Conservation (phyloP, 1,140 invertebrate genomes). For the Ditylenchus dipsaci region DNA sequence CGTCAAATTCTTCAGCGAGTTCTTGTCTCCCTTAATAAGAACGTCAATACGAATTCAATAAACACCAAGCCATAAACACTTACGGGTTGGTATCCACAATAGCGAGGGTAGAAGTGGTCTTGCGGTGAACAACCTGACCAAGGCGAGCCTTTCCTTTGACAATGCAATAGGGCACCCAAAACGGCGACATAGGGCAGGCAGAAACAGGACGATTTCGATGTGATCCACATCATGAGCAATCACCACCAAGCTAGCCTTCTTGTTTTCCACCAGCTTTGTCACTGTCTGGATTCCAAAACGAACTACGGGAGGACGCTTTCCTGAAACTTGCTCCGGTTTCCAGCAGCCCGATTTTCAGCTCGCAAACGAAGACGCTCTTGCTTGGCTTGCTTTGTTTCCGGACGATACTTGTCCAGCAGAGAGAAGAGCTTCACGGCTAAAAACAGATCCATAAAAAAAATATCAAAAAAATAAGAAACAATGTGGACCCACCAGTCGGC, state of each 20-base stretch:
- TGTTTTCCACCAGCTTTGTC: conserved; percentile 90
- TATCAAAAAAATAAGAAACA: background rate
- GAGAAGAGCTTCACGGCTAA: conserved; percentile 88
- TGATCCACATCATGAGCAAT: conserved; percentile 99
- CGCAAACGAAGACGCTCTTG: conserved; percentile 78
- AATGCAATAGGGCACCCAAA: conserved; percentile 99
- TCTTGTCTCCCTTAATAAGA: conserved; percentile 69
- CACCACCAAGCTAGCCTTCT: conserved; percentile 93
- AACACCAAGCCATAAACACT: conserved; percentile 47
- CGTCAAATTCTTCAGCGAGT: conserved; percentile 79
- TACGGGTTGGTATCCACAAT: conserved; percentile 71
- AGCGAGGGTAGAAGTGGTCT: conserved; percentile 81
- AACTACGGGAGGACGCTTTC: conserved; percentile 81
- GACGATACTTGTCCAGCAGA: conserved; percentile 91
- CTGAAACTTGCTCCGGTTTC: conserved; percentile 70
- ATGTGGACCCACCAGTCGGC: conserved; percentile 72
- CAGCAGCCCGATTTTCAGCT: conserved; percentile 79
- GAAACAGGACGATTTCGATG: conserved; percentile 93
- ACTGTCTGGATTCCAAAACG: conserved; percentile 85
- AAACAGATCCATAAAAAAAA: conserved; percentile 33
- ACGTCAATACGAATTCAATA: background rate
- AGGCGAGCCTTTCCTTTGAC: conserved; percentile 89
- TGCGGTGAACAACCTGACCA: conserved; percentile 83
- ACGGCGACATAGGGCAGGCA: conserved; percentile 94
- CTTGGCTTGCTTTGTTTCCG: conserved; percentile 83